phyloP scores from a whole-genome alignment of 2,113 vertebrate species.

The Cavia porcellus region DNA sequence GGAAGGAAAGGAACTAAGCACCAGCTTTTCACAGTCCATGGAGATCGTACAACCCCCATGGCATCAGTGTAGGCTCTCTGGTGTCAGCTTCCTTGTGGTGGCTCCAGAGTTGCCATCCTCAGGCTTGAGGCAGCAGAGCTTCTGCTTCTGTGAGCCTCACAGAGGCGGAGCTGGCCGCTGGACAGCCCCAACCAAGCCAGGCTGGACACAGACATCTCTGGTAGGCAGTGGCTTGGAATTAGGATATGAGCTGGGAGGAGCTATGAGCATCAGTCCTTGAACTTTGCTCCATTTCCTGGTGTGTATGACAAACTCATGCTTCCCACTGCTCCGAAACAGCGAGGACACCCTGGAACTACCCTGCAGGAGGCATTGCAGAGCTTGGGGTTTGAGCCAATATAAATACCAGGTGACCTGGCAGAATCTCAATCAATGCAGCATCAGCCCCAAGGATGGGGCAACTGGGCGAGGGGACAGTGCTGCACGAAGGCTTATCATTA shows the following conservation, averaged over 20 bases:
- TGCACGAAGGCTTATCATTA: background rate
- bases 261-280: constrained; percentile 31
- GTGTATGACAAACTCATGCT: constrained; percentile 29
- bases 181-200: background rate
- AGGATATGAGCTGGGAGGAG: background rate
- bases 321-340: background rate
- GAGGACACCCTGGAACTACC: background rate
- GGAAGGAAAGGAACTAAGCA: background rate
- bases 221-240: background rate
- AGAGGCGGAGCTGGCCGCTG: background rate
- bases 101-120: background rate
- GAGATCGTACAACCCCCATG: background rate
- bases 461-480: background rate
- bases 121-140: background rate
- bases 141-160: background rate
- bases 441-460: background rate
- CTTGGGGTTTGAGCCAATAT: constrained; percentile 33
- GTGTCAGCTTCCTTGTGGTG: background rate
- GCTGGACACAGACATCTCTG: background rate
- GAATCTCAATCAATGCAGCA: background rate
- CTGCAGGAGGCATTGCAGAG: background rate
- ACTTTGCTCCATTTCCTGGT: constrained; percentile 62
- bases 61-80: rapidly evolving
- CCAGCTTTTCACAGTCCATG: background rate
- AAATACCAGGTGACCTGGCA: constrained; percentile 33